Evolutionary conservation across 1,140 invertebrate species (phyloP), one percentile per base, ranked within the genome.

Genomic region (Cyclina sinensis): DNA sequence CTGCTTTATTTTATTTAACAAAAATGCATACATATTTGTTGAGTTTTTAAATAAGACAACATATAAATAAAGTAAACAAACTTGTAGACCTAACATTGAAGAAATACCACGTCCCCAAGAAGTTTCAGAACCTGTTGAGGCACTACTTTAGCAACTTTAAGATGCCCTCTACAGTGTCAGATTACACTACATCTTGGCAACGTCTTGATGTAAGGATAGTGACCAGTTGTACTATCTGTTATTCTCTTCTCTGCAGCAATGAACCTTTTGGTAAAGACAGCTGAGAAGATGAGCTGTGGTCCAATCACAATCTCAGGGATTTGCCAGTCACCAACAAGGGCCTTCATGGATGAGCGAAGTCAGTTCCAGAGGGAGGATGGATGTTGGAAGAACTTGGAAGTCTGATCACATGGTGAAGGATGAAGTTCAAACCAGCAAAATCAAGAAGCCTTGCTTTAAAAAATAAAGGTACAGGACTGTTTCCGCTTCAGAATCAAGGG

Each of bases 131-230:
- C n/a, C n/a, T n/a, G n/a, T n/a, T n/a, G n/a, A n/a, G n/a, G n/a
- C n/a, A n/a, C n/a, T n/a, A n/a, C n/a, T n/a, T n/a, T n/a, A n/a
- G n/a, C n/a, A n/a, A 30, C 21, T 57, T 48, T 14, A 51, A 65
- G 48, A 35, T 85, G 30, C 32, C 74, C 4, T 90, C 76, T 65
- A 88, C 73, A 59, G 30, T 54, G 16, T 9, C 16, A 9, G 46
- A 90, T 27, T 90, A 18, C 21, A 88, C 86, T 51, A 86, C 35
- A 81, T 30, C 82, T 16, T 90, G 81, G 46, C 86, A 88, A 65
- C 57, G 76, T 14, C 62, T 90, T 2, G 76, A 90, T 12, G 76
- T 74, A 7, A 51, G 74, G 16, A 90, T 85, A 48, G 76, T 81
- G 27, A 89, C 81, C n/a, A 62, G 57, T 27, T 79, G 73, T 54